A percentile compares a stretch with the other conserved stretches of the same genome.
Evolutionary conservation across 2,888 invertebrate species (phyloP).

Genomic region (Pammene fasciana): DNA sequence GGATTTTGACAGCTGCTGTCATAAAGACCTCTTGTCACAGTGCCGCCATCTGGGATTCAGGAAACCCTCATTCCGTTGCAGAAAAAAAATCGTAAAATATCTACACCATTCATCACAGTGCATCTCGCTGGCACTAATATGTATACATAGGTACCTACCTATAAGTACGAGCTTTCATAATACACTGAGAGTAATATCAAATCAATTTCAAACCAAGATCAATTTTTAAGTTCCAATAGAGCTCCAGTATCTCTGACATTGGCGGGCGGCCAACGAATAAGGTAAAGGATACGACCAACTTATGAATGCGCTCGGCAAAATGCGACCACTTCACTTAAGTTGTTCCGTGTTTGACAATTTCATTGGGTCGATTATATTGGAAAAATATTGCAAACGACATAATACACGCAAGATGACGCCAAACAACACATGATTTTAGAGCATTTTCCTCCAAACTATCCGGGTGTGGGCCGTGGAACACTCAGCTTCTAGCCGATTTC

Average conservation of each 20-base stretch:
- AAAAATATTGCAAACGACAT: neutral
- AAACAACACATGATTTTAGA: neutral
- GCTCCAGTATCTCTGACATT: constrained; percentile 24
- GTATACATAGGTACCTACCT: no score
- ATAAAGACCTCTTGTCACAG: no score
- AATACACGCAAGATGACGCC: neutral
- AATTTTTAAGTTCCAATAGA: neutral
- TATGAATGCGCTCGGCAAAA: constrained; percentile 3
- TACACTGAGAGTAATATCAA: neutral
- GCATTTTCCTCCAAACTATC: no score
- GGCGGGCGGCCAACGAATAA: constrained; percentile 32
- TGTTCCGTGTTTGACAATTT: neutral
- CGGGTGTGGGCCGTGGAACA: no score
- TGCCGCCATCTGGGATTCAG: no score
- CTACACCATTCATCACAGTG: no score
- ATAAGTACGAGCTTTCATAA: no score
- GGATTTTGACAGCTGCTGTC: no score
- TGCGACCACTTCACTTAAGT: constrained; percentile 7
- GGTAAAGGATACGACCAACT: constrained; percentile 22
- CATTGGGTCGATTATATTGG: neutral
- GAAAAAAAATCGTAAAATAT: no score
- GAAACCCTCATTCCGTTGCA: no score
- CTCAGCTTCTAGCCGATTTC: no score
- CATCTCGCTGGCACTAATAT: no score
- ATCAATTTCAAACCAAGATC: neutral